Evolutionary conservation across 2,113 vertebrate species (phyloP).

Genomic region (Regulus satrapa): DNA sequence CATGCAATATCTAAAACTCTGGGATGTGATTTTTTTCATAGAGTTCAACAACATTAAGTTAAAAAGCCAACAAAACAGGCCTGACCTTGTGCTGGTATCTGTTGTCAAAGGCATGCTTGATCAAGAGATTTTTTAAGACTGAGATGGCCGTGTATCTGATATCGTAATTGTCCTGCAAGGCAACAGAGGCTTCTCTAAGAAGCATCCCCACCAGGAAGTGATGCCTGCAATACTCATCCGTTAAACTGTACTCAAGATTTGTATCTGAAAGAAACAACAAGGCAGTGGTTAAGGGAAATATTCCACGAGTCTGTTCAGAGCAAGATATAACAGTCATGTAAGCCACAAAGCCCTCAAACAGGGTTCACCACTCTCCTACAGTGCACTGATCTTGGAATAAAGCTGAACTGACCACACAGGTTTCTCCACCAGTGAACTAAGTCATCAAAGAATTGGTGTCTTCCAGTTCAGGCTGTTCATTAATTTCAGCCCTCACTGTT

Average conservation of each 20-base stretch:
- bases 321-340: background rate
- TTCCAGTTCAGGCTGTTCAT: background rate
- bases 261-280: slow-evolving; percentile 79
- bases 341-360: background rate
- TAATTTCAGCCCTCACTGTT: background rate
- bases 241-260: slow-evolving; percentile 90
- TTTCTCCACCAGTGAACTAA: background rate
- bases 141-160: slow-evolving; percentile 86
- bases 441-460: background rate
- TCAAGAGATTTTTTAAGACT: slow-evolving; percentile 89
- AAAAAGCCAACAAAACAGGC: background rate
- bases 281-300: background rate
- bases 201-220: slow-evolving; percentile 95
- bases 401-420: background rate
- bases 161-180: slow-evolving; percentile 85
- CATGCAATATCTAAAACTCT: background rate
- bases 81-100: slow-evolving; percentile 88
- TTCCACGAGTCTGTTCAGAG: background rate
- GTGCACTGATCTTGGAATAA: background rate
- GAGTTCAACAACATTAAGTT: background rate
- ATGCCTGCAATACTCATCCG: slow-evolving; percentile 92
- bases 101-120: slow-evolving; percentile 93
- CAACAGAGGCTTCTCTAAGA: slow-evolving; percentile 86
- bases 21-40: background rate
- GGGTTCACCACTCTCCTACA: background rate